Evolutionary conservation across 2,113 vertebrate species (phyloP), one percentile per base, ranked within the genome.

Genomic region (Oryzias melastigma): DNA sequence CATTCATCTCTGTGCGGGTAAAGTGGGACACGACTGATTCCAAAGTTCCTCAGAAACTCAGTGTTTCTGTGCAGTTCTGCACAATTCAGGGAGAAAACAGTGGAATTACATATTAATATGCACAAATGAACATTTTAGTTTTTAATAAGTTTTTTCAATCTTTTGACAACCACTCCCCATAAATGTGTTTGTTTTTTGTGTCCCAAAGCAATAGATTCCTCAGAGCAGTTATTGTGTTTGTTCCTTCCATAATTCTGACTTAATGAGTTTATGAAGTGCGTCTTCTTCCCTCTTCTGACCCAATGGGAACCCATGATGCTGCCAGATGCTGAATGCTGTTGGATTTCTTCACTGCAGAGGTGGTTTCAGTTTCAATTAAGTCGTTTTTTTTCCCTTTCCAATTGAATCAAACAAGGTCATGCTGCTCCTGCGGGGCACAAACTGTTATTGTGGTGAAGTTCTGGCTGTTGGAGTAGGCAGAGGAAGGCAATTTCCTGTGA

Each of bases 281-380:
- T 16, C 8, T 41, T 14, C 45, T 46, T 25, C 70, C 66, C 55
- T 40, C 16, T 57, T 68, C 62, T 69, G 63, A 65, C 55, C 49
- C 63, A 59, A 50, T 25, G 14, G 60, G 42, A 65, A 67, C 58
- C 51, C 7, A 52, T 74, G 75, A 77, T 4, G 27, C 22, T 12
- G 22, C 61, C 72, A 66, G 46, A 66, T 8, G 60, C 74, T 68
- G 62, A 68, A 77, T 58, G 44, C 67, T 14, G 14, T 55, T 0
- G 58, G 46, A 61, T 48, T 75, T 79, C 75, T 35, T 62, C 73
- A 71, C 67, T 70, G 65, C 65, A 72, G 62, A 62, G 45, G 65
- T 54, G 62, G 72, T 68, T 78, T 85, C 65, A 80, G 58, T 66
- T 80, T 82, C 80, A 75, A 60, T 82, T 76, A 73, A 46, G 53